Base-by-base conservation (phyloP, 2,888 invertebrate species). In the Oithona nana region DNA sequence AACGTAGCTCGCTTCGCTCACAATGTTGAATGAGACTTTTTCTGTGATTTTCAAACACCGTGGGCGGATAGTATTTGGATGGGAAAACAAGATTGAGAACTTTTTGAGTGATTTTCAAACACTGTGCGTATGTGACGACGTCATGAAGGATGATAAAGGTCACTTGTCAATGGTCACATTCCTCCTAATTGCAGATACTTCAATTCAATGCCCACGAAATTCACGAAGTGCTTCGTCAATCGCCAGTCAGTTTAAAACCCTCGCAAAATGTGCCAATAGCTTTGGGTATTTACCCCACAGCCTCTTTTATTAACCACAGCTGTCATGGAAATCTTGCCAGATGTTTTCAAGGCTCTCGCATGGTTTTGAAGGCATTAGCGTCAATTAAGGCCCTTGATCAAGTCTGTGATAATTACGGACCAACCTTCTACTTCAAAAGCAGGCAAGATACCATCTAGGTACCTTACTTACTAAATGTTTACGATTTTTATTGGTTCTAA, bases 131-230 rank as follows among this genome's bases (percentile, higher is more conserved):
- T n/a, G n/a, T n/a, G n/a, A n/a, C n/a, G n/a, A n/a, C n/a, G n/a
- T n/a, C n/a, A n/a, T n/a, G n/a, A n/a, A n/a, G n/a, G n/a, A n/a
- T n/a, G n/a, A n/a, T n/a, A n/a, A n/a, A n/a, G n/a, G n/a, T n/a
- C n/a, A n/a, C n/a, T n/a, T n/a, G n/a, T n/a, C n/a, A n/a, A n/a
- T n/a, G n/a, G n/a, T n/a, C n/a, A n/a, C n/a, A n/a, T n/a, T n/a
- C n/a, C 39, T 39, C 6, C 16, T 11, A 39, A 11, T 39, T 11
- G 16, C 39, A 39, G 39, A 39, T 39, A 11, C 73, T 88, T n/a
- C 88, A 88, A 70, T 88, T 87, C 71, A 88, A 88, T 70, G 86
- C 87, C 0, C 87, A 88, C 69, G 87, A 88, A 73, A 80, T 88
- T 50, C 83, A 80, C 67, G 85, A 86, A 70, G 83, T 82, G 0